Evolutionary conservation across 2,797 vertebrate species (phyloP).

Genomic region (Cephalopachus bancanus): DNA sequence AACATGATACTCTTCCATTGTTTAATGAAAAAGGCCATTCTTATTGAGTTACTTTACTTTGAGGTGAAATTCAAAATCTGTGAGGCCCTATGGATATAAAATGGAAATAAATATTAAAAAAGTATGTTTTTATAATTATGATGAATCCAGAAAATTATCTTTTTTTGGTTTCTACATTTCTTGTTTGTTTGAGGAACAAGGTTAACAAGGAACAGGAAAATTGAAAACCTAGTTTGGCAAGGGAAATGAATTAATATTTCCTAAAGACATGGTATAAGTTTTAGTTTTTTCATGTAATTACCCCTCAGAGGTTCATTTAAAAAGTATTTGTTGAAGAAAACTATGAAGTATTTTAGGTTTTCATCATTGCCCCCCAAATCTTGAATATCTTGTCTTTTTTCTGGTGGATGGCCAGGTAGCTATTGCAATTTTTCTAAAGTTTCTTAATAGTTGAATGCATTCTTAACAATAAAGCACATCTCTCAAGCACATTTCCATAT

Average conservation of each 20-base stretch:
- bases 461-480: not conserved
- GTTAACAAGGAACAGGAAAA: constrained; percentile 3
- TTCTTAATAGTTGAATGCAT: not conserved
- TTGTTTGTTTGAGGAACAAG: not conserved
- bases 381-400: not conserved
- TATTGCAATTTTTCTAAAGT: not conserved
- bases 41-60: constrained; percentile 57
- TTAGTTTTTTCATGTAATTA: not conserved
- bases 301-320: not conserved
- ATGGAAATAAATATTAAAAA: constrained; percentile 58
- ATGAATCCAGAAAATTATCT: not conserved
- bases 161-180: not conserved
- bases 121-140: constrained; percentile 14
- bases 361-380: not conserved
- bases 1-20: constrained; percentile 60
- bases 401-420: not conserved
- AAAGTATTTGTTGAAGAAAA: not conserved
- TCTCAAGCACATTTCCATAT: constrained; percentile 23
- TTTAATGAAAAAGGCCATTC: constrained; percentile 65
- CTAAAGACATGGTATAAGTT: not conserved
- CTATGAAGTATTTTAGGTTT: not conserved
- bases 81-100: constrained; percentile 39
- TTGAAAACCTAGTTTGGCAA: not conserved
- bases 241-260: not conserved
- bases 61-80: constrained; percentile 65